These are phyloP conservation scores for Dendroctonus valens DNA, from an alignment of 1,140 invertebrate genomes.

Conservation along the genomic window DNA sequence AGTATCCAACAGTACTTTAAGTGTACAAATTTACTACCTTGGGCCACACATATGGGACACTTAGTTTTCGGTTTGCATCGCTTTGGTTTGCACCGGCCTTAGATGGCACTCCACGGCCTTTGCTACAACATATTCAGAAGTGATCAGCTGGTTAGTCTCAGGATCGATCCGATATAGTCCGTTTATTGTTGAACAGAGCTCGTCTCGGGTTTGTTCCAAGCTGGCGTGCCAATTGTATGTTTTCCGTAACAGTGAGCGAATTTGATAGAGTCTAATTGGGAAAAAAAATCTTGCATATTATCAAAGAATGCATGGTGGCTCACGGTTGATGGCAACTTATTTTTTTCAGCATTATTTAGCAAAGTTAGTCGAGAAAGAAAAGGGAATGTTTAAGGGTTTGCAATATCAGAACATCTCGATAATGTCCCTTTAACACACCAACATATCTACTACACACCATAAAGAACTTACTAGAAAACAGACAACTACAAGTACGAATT, in stretches of 20 bases:
- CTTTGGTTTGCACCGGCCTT: constrained; percentile 46
- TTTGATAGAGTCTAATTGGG: constrained; percentile 6
- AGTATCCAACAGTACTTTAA: neutral
- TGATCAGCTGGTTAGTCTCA: constrained; percentile 33
- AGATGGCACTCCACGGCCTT: constrained; percentile 68
- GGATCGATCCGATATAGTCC: constrained; percentile 27
- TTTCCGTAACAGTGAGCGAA: constrained; percentile 25
- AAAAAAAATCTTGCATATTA: too few relatives aligned
- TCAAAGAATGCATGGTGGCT: too few relatives aligned
- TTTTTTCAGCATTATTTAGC: too few relatives aligned
- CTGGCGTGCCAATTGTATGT: constrained; percentile 38
- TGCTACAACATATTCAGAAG: constrained; percentile 52
- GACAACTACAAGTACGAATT: too few relatives aligned
- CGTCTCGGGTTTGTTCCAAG: constrained; percentile 24
- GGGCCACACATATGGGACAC: constrained; percentile 56
- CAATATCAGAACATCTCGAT: too few relatives aligned
- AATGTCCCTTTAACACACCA: too few relatives aligned
- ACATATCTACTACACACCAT: too few relatives aligned
- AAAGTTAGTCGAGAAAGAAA: too few relatives aligned
- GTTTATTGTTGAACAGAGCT: constrained; percentile 25
- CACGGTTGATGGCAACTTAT: too few relatives aligned
- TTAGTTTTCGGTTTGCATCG: constrained; percentile 40
- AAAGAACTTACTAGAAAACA: too few relatives aligned
- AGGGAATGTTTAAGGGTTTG: too few relatives aligned
- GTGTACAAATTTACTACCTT: constrained; percentile 41